phyloP scores from a whole-genome alignment of 2,888 invertebrate species.

The Scrobipalpa costella region DNA sequence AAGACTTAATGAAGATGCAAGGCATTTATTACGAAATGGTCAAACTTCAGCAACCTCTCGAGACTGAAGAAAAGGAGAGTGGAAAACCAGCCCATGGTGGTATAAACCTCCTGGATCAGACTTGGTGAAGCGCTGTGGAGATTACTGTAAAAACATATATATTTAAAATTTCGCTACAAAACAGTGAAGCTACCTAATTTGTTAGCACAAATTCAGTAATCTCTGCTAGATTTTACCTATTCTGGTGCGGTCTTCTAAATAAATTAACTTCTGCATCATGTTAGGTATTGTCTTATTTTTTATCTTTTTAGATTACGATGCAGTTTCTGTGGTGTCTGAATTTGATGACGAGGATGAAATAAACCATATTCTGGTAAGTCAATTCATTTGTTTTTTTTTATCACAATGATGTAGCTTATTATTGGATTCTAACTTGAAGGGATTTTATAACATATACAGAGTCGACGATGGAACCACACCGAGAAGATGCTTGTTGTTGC shows the following conservation, averaged over 20 bases:
- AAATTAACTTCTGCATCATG: neutral
- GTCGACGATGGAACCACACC: too few relatives aligned
- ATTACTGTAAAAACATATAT: neutral
- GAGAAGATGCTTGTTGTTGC: too few relatives aligned
- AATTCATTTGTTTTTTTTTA: neutral
- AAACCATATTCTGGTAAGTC: neutral
- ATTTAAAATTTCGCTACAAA: neutral
- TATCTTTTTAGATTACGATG: slow-evolving; percentile 1
- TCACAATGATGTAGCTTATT: neutral
- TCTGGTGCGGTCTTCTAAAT: neutral
- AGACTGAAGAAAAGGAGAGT: neutral
- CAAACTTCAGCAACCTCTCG: slow-evolving; percentile 79
- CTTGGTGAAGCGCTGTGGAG: neutral
- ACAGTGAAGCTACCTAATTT: too few relatives aligned
- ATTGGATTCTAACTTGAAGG: too few relatives aligned
- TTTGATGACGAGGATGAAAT: neutral
- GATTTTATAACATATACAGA: too few relatives aligned
- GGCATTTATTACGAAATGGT: slow-evolving; percentile 87
- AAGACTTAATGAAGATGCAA: slow-evolving; percentile 83
- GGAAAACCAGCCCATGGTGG: slow-evolving; percentile 5
- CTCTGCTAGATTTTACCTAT: neutral
- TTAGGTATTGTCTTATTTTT: neutral
- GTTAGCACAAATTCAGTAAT: neutral
- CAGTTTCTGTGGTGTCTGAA: neutral
- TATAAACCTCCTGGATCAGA: neutral